phyloP scores from a whole-genome alignment of 2,888 invertebrate species.

The Xanthostigma xanthostigma region DNA sequence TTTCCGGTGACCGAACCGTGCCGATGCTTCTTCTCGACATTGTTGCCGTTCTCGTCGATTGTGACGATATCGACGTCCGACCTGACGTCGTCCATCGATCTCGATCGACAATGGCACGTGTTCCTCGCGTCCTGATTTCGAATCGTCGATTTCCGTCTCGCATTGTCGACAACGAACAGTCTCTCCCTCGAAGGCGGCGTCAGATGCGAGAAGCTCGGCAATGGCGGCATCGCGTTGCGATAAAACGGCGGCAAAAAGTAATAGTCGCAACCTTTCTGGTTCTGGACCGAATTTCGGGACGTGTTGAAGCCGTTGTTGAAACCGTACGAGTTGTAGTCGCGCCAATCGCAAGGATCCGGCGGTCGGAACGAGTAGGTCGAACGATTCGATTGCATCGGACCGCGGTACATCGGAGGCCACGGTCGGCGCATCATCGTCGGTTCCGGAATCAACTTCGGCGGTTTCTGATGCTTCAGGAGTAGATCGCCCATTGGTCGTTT shows the following conservation, averaged over 20 bases:
- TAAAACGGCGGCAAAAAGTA: constrained; percentile 57
- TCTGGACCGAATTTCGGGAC: constrained; percentile 30
- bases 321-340: constrained; percentile 26
- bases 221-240: constrained; percentile 46
- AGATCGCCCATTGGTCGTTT: constrained; percentile 35
- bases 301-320: constrained; percentile 35
- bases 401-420: constrained; percentile 49
- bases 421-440: constrained; percentile 34
- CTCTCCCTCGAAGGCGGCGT: constrained; percentile 13
- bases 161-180: constrained; percentile 22
- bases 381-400: constrained; percentile 31
- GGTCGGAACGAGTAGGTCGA: constrained; percentile 29
- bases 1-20: constrained; percentile 25
- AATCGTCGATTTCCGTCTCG: constrained; percentile 19
- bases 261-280: constrained; percentile 32
- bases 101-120: constrained; percentile 48
- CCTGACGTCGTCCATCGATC: constrained; percentile 58
- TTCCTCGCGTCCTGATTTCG: constrained; percentile 10
- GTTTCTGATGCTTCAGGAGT: constrained; percentile 47
- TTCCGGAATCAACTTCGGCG: constrained; percentile 28
- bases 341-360: constrained; percentile 24
- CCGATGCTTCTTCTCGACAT: constrained; percentile 27
- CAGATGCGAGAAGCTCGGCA: constrained; percentile 24
- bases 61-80: constrained; percentile 50
- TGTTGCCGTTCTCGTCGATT: constrained; percentile 47